Evolutionary conservation across 30 jellyfish, hydroid and myxozoan genomes (phyloP).

Genomic region (Aurelia sp.): DNA sequence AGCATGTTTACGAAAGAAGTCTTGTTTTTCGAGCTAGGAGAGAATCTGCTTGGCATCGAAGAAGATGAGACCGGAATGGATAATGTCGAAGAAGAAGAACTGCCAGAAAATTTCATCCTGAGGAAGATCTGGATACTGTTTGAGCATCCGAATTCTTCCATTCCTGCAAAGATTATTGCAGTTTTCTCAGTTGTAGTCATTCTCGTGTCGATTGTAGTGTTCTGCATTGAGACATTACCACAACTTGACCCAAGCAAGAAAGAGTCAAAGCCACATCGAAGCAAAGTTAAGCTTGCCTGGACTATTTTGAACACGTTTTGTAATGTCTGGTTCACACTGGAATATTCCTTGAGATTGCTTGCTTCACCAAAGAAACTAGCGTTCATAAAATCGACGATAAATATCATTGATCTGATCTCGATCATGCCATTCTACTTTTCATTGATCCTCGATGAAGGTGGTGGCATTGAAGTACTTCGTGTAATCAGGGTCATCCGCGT

Average conservation of each 20-base stretch:
- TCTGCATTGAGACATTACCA: conserved; percentile 95
- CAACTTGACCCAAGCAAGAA: conserved; percentile 80
- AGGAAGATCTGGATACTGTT: conserved; percentile 82
- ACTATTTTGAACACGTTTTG: conserved; percentile 74
- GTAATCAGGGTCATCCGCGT: conserved; percentile 96
- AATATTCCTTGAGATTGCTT: conserved; percentile 78
- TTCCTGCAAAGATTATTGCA: conserved; percentile 72
- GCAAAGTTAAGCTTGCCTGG: conserved; percentile 80
- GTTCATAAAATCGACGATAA: conserved; percentile 76
- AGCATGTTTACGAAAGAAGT: conserved; percentile 92
- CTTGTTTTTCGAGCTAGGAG: conserved; percentile 92
- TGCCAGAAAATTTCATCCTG: conserved; percentile 69
- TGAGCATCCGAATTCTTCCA: conserved; percentile 92
- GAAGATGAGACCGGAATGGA: conserved; percentile 51
- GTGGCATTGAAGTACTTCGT: conserved; percentile 86
- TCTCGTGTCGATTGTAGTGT: conserved; percentile 82
- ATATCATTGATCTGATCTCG: conserved; percentile 88
- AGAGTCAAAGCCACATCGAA: conserved; percentile 22
- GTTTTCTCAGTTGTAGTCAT: conserved; percentile 85
- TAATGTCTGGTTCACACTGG: conserved; percentile 97
- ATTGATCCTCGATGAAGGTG: conserved; percentile 71
- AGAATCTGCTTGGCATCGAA: conserved; percentile 58
- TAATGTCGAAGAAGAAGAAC: conserved; percentile 56
- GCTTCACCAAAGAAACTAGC: conserved; percentile 76
- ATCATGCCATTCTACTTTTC: conserved; percentile 89